These are phyloP conservation scores for Centruroides sculpturatus DNA, from an alignment of 1,140 invertebrate genomes.

Conservation along the genomic window DNA sequence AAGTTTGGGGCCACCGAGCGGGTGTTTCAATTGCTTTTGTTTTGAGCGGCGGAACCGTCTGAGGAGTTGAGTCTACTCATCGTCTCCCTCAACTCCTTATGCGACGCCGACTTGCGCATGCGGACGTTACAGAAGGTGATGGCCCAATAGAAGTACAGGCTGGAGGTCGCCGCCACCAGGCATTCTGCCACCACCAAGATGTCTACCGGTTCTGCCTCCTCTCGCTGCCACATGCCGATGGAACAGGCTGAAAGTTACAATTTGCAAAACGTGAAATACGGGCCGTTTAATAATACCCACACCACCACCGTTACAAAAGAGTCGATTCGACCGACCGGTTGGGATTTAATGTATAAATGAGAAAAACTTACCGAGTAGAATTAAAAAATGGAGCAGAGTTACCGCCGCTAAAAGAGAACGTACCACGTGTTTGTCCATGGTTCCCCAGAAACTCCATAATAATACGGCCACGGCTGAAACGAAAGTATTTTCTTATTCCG, in stretches of 20 bases:
- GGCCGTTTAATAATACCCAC: no score
- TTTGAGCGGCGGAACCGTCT: no score
- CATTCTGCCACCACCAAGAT: neutral
- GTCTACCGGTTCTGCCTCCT: neutral
- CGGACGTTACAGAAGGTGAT: conserved; percentile 12
- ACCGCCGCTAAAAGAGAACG: conserved; percentile 21
- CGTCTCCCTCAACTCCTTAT: conserved; percentile 15
- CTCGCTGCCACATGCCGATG: neutral
- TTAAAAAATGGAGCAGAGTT: conserved; percentile 23
- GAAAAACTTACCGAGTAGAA: conserved; percentile 21
- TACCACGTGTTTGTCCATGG: conserved; percentile 25
- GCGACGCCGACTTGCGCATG: conserved; percentile 17
- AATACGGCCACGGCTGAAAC: conserved; percentile 25
- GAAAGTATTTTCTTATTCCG: neutral
- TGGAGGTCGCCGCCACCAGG: conserved; percentile 2
- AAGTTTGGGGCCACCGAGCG: no score
- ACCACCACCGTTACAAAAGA: no score
- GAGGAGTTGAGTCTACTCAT: no score
- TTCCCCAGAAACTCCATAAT: conserved; percentile 26
- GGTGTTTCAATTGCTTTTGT: no score
- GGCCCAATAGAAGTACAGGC: conserved; percentile 17
- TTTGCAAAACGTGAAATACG: no score
- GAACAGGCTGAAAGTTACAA: neutral
- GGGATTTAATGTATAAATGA: no score
- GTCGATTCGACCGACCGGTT: no score